A percentile compares a stretch with the other conserved stretches of the same genome.
These are phyloP conservation scores for Incurvaria masculella DNA, from an alignment of 2,888 invertebrate genomes.

Conservation along the genomic window DNA sequence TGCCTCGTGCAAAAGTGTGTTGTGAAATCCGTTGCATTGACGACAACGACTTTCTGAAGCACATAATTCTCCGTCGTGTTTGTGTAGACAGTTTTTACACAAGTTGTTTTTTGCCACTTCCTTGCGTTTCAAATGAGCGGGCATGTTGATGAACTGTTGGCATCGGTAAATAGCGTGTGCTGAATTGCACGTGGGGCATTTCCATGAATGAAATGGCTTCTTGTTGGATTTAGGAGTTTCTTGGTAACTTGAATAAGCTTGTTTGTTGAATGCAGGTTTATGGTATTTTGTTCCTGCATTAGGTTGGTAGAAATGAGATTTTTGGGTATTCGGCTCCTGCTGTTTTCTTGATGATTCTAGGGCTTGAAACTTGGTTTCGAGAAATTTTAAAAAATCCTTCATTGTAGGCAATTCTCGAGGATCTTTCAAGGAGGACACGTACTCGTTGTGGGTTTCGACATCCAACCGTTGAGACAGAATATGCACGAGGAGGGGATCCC, in stretches of 20 bases:
- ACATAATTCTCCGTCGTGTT: conserved; percentile 5
- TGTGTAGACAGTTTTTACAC: neutral
- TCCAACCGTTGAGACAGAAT: neutral
- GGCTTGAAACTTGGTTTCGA: conserved; percentile 1
- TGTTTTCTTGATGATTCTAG: neutral
- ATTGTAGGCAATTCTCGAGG: conserved; percentile 1
- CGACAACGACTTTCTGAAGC: conserved; percentile 12
- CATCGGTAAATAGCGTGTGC: too few relatives aligned
- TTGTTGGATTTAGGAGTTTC: too few relatives aligned
- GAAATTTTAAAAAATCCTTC: neutral
- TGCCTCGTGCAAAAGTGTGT: too few relatives aligned
- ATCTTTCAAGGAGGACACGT: conserved; percentile 1
- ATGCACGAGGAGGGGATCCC: neutral
- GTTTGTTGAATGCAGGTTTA: neutral
- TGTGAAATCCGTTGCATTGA: conserved; percentile 10
- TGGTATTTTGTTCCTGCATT: neutral
- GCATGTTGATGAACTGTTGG: too few relatives aligned
- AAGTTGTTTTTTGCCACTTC: neutral
- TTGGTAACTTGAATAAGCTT: too few relatives aligned
- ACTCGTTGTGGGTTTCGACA: neutral
- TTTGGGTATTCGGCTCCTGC: neutral
- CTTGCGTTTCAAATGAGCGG: too few relatives aligned
- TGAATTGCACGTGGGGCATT: neutral
- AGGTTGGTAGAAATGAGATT: neutral
- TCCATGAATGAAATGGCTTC: neutral